Base-by-base conservation (phyloP, 2,888 invertebrate genomes). In the Villa cingulata region DNA sequence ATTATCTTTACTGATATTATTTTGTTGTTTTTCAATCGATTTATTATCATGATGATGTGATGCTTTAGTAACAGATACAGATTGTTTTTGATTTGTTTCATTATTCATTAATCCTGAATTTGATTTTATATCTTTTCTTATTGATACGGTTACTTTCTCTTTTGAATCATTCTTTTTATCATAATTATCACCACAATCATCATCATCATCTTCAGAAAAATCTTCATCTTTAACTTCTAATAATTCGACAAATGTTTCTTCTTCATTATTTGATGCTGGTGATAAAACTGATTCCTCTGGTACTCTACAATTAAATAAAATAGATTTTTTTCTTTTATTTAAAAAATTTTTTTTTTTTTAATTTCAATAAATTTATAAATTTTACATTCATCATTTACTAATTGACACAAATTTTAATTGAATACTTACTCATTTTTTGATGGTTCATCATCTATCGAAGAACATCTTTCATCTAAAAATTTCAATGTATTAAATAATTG, bases 161-260 rank as follows among this genome's bases (percentile, higher is more conserved):
- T 34, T 12, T 34, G 34, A 15, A 14, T 15, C 12, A 15, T 34
- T n/a, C n/a, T n/a, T n/a, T n/a, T n/a, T n/a, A n/a, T n/a, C n/a
- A n/a, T n/a, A n/a, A 34, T 15, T 4, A 34, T 34, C 12, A 15
- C 37, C 42, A 20, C 36, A 40, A 17, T 48, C 51, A 1, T 49
- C 51, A 3, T 61, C 56, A 6, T 62, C 60, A 3, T 67, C 48
- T 20, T 49, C 67, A 7, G 44, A 47, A 16, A 43, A 48, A 10
- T 67, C 67, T 2, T 58, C 64, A 42, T 67, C 67, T 20, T 66
- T 64, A 0, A 68, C 67, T 38, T 68, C 67, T 9, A 68, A 50
- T 58, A 68, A 64, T 50, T 68, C 67, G 6, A 57, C 54, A 41
- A 62, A 66, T 1, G 43, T 45, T 32, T 52, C 52, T 12, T 49